Evolutionary conservation across 2,888 invertebrate genomes (phyloP), one percentile per base, ranked within the genome.

Genomic region (Dione juno): DNA sequence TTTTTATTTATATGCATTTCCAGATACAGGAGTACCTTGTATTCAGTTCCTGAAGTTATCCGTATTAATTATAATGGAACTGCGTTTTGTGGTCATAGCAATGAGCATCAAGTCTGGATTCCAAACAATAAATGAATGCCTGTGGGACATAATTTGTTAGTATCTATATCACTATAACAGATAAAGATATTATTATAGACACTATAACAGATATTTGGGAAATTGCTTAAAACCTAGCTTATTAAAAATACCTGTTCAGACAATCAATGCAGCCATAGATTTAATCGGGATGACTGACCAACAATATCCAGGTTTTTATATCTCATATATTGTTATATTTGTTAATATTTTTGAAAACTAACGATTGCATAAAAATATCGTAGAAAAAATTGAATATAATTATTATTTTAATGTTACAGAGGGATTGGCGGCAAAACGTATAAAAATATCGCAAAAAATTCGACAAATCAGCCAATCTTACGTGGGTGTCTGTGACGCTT

Each of bases 231-330:
- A 10, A 14, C 10, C 59, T 10, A 6, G n/a, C 10, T 10, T 10
- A 9, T 28, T 53, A 16, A 58, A 50, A 19, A 48, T 67, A 48
- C 58, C 57, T 3, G 3, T 58, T 40, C n/a, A 37, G 13, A 21
- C 57, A 10, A 48, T 67, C 6, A 67, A 67, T 11, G 6, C 19
- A 58, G 40, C 48, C 19, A 58, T 67, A 14, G 66, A 58, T 48
- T n/a, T 40, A 21, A 58, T 67, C n/a, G 66, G 58, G 40, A 19
- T 14, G 10, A 50, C 48, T 10, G 48, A 58, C n/a, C 58, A 40
- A n/a, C 57, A 14, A 43, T 61, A 52, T 10, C 40, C 61, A 61
- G 59, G 63, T 69, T 5, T 19, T 19, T 19, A 58, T 41, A 16
- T 13, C 19, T 13, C 1, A 5, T 19, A 0, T 21, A n/a, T 21